Evolutionary conservation across 2,888 invertebrate species (phyloP), one percentile per base, ranked within the genome.

Genomic region (Lasius fuliginosus): DNA sequence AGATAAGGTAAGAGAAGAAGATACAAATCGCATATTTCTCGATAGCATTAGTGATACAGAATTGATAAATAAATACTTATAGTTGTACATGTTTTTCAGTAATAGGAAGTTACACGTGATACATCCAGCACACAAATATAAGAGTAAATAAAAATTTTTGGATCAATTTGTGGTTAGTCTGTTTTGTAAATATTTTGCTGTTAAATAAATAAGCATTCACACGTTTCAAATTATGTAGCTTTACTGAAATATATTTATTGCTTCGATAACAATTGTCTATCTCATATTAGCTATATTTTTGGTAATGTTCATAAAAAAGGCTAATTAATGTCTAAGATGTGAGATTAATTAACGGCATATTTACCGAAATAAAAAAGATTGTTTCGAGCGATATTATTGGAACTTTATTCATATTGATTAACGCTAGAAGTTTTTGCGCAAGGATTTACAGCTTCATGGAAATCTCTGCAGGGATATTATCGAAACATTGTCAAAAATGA

Each of bases 381-480:
- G 30, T 40, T 42, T 11, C 30, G 27, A 18, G 11, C 5, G 23
- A 36, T 49, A 65, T 36, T 36, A 64, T 3, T 2, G 9, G 36
- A 33, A 49, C 23, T 53, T 49, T 11, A 36, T 76, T 64, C 9
- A 15, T 15, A 64, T 75, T 76, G 27, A 75, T 49, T 40, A 33
- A 33, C 5, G 11, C 36, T 49, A 6, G 18, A 65, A 75, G 65
- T 76, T 65, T 76, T 76, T 76, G 27, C 49, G 18, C 65, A 65
- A 64, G 33, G 65, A 49, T 23, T 15, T 30, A 11, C 5, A 64
- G 4, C 18, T 64, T 64, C 18, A 1, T 36, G 23, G 15, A 64
- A 75, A 64, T 49, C 36, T 49, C 9, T 64, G 23, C 36, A 36
- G 18, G 15, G 9, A 4, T 12, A 33, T 1, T 4, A 62, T 18